Conservation (phyloP, 2,113 vertebrate species). For the Cettia cetti region DNA sequence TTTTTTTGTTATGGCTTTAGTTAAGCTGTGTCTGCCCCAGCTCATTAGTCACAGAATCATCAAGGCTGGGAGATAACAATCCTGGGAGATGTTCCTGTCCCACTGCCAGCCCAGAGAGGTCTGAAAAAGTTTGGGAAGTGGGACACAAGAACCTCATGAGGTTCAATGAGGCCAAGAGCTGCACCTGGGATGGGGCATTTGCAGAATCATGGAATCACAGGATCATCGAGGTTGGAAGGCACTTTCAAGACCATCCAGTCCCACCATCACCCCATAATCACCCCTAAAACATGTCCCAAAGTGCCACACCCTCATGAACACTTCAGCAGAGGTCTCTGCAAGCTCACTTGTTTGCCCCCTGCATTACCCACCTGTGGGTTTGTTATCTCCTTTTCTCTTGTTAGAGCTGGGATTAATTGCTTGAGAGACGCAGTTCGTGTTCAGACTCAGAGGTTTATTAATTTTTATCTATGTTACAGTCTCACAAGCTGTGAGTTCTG, state of each 20-base stretch:
- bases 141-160: background rate
- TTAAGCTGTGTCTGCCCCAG: background rate
- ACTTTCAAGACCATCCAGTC: background rate
- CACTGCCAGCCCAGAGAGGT: background rate
- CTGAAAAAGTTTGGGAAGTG: background rate
- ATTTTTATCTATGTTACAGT: background rate
- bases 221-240: accelerated
- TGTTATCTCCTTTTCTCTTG: background rate
- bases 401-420: no score
- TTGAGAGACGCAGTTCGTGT: background rate
- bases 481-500: background rate
- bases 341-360: background rate
- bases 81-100: background rate
- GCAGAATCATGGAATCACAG: background rate
- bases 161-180: background rate
- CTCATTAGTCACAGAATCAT: background rate
- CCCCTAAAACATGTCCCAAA: accelerated
- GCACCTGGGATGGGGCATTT: background rate
- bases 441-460: background rate
- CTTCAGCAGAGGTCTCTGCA: background rate
- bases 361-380: background rate
- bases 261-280: background rate
- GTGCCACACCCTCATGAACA: background rate
- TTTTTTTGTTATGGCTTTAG: background rate
- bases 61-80: background rate